Base-by-base conservation (phyloP, 2,797 vertebrate genomes). In the Malurus splendens region DNA sequence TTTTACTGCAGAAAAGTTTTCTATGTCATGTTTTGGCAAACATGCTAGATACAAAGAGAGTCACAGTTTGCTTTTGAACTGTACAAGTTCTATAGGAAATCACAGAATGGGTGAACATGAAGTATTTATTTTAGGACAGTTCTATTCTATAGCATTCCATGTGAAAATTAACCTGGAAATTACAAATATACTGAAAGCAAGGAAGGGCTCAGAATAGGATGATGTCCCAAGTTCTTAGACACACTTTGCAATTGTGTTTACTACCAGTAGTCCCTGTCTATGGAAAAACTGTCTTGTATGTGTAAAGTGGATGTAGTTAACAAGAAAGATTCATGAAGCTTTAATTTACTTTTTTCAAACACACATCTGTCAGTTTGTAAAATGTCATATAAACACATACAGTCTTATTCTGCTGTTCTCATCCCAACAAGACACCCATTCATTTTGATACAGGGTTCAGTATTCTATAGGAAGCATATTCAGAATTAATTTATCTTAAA, bases 151-250 rank as follows among this genome's bases (percentile, higher is more conserved):
- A 71, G 16, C 28, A 47, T 30, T 50, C 10, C 15, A 50, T 7
- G 14, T 28, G 12, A 60, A 92, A 64, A 62, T 51, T 50, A 82
- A 67, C 33, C 27, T 71, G 42, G 67, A 90, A 86, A 64, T 42
- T 71, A 50, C 12, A 32, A 48, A 55, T 38, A 41, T 5, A 38
- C 10, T 30, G 33, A 38, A 12, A 39, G 48, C 12, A 86, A 56
- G 5, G 16, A 50, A 52, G 18, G 22, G 39, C 10, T 86, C n/a
- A 48, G 59, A 12, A 41, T 0, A 59, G 33, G 60, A 66, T 52
- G 23, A 54, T 22, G 28, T 55, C 28, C 47, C 59, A 77, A 51
- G 39, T 28, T 76, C 74, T 91, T 32, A 44, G 22, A 56, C 15
- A 39, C 4, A 7, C 22, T 81, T 77, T 83, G 10, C 6, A n/a